Evolutionary conservation across 2,888 invertebrate genomes (phyloP).

Genomic region (Onthophagus sagittarius): DNA sequence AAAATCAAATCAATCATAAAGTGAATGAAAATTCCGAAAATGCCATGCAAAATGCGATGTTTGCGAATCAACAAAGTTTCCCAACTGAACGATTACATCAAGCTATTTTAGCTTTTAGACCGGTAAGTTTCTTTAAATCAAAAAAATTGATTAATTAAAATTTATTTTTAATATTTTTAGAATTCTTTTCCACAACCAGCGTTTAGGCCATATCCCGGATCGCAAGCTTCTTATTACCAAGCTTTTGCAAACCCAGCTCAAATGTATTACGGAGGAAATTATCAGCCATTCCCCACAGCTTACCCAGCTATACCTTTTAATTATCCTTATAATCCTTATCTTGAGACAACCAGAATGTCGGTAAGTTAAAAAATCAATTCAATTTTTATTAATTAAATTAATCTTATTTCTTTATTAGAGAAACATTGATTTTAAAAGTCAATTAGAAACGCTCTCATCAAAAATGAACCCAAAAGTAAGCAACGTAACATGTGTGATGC

Average conservation of each 20-base stretch:
- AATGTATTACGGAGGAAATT: conserved; percentile 41
- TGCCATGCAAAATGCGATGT: conserved; percentile 29
- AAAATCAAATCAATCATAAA: neutral
- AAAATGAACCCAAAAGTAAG: conserved; percentile 53
- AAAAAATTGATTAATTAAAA: neutral
- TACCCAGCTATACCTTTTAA: conserved; percentile 36
- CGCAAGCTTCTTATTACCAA: conserved; percentile 49
- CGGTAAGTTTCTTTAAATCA: conserved; percentile 44
- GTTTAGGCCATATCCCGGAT: conserved; percentile 51
- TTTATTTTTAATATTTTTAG: conserved; percentile 33
- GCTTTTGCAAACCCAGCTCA: conserved; percentile 48
- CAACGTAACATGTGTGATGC: conserved; percentile 70
- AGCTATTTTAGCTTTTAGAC: conserved; percentile 56
- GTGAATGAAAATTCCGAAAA: conserved; percentile 18
- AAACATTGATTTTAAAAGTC: conserved; percentile 59
- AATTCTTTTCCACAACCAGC: conserved; percentile 43
- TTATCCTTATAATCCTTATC: conserved; percentile 42
- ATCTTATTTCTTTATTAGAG: conserved; percentile 47
- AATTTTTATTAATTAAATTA: neutral
- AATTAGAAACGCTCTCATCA: conserved; percentile 57
- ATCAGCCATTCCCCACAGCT: conserved; percentile 29
- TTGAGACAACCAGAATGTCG: conserved; percentile 52
- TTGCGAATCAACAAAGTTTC: conserved; percentile 40
- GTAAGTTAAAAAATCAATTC: conserved; percentile 45
- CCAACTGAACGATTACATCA: conserved; percentile 54